These are phyloP conservation scores for Busseola fusca DNA, from an alignment of 2,888 invertebrate species.

Conservation along the genomic window DNA sequence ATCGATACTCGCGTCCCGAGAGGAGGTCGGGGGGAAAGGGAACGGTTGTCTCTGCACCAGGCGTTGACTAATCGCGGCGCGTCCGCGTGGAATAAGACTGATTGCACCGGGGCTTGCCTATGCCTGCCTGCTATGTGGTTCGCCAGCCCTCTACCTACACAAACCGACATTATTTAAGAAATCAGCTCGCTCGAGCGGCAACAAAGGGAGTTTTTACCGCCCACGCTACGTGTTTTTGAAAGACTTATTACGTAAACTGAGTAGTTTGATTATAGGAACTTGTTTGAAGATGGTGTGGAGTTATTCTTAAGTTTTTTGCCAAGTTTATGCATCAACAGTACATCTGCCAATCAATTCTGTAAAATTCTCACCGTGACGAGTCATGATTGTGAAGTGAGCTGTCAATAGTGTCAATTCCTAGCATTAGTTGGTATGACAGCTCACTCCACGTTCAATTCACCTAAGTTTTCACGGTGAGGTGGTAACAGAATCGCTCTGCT, in stretches of 20 bases:
- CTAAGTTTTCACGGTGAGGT: no score
- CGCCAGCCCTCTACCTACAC: conserved; percentile 83
- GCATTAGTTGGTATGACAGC: no score
- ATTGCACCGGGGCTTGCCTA: conserved; percentile 85
- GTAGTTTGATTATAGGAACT: conserved; percentile 61
- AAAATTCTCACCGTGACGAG: no score
- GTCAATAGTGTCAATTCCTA: no score
- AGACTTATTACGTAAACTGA: conserved; percentile 73
- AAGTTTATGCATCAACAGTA: conserved; percentile 1
- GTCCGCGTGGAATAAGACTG: conserved; percentile 89
- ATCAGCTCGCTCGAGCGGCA: conserved; percentile 86
- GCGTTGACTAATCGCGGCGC: conserved; percentile 88
- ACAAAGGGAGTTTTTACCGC: conserved; percentile 86
- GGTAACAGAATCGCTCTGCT: no score
- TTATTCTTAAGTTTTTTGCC: conserved; percentile 25
- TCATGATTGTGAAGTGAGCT: no score
- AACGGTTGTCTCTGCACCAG: conserved; percentile 87
- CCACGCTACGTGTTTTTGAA: conserved; percentile 81
- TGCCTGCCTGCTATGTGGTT: conserved; percentile 85
- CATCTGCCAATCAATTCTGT: no score
- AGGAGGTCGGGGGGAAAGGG: conserved; percentile 78
- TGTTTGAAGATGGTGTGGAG: conserved; percentile 35
- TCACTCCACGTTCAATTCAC: no score
- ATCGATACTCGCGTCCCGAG: conserved; percentile 81
- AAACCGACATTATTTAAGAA: conserved; percentile 88